Evolutionary conservation across 2,113 vertebrate genomes (phyloP).

Genomic region (Cyphomyrus plagiostoma): DNA sequence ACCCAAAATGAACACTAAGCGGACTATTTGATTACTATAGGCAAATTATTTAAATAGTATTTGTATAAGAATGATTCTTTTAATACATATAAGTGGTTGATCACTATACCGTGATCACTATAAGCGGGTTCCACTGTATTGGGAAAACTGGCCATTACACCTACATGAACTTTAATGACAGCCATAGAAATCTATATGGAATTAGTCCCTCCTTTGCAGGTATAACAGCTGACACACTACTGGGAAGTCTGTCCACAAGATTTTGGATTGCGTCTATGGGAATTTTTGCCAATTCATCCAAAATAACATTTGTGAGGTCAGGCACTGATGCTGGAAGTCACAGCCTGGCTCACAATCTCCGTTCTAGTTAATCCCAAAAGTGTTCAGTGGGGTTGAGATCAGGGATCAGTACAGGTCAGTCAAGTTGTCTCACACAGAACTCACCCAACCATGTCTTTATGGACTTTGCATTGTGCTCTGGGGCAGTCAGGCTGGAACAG

Average conservation of each 20-base stretch:
- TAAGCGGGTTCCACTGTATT: background rate
- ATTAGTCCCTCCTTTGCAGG: background rate
- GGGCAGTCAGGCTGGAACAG: background rate
- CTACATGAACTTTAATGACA: background rate
- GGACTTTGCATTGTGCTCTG: background rate
- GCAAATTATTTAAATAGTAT: too few species aligned
- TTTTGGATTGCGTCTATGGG: background rate
- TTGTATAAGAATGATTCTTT: too few species aligned
- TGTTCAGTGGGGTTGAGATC: background rate
- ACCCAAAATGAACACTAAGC: too few species aligned
- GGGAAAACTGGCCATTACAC: background rate
- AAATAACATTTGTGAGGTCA: background rate
- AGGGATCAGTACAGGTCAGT: background rate
- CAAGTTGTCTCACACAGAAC: background rate
- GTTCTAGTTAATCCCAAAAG: background rate
- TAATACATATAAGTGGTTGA: too few species aligned
- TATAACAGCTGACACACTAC: background rate
- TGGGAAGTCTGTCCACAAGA: background rate
- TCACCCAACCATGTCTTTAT: background rate
- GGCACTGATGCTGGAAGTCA: background rate
- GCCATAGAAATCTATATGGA: background rate
- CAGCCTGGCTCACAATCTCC: background rate
- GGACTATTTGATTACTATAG: too few species aligned
- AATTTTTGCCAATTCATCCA: background rate
- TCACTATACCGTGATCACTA: too few species aligned